phyloP scores from a whole-genome alignment of 2,797 vertebrate genomes.

The Spinus pinus region DNA sequence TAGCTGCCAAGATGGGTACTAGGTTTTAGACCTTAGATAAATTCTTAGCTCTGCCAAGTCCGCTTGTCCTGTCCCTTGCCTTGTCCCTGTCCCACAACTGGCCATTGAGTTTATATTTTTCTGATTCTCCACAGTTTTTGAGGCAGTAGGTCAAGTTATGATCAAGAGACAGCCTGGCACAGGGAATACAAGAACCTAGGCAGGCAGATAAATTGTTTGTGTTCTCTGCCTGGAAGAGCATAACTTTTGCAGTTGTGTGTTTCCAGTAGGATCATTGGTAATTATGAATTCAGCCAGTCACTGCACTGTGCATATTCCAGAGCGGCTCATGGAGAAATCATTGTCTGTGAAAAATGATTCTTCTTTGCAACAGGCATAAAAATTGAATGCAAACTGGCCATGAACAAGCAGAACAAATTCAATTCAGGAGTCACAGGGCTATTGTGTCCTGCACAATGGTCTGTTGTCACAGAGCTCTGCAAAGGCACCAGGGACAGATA shows the following conservation, averaged over 20 bases:
- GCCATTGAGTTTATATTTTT: background rate
- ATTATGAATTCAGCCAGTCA: slow-evolving; percentile 54
- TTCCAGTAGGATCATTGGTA: slow-evolving; percentile 17
- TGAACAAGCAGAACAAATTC: slow-evolving; percentile 56
- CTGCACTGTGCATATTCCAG: background rate
- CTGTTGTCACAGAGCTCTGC: background rate
- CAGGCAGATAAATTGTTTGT: slow-evolving; percentile 37
- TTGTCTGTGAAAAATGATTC: slow-evolving; percentile 50
- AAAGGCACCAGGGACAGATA: background rate
- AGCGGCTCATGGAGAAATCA: slow-evolving; percentile 39
- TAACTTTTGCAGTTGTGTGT: slow-evolving; percentile 40
- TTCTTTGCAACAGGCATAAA: slow-evolving; percentile 44
- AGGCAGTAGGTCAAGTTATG: background rate
- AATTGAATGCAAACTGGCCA: slow-evolving; percentile 43
- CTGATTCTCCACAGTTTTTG: background rate
- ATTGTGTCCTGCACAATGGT: background rate
- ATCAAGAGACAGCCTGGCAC: background rate
- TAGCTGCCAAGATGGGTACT: background rate
- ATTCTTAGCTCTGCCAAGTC: background rate
- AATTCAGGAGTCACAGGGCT: background rate
- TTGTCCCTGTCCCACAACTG: background rate
- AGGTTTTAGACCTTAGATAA: background rate
- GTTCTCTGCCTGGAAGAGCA: slow-evolving; percentile 26
- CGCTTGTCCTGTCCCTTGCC: background rate
- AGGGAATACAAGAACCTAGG: background rate